Evolutionary conservation across 2,797 vertebrate species (phyloP), one percentile per base, ranked within the genome.

Genomic region (Pangasius macronema): DNA sequence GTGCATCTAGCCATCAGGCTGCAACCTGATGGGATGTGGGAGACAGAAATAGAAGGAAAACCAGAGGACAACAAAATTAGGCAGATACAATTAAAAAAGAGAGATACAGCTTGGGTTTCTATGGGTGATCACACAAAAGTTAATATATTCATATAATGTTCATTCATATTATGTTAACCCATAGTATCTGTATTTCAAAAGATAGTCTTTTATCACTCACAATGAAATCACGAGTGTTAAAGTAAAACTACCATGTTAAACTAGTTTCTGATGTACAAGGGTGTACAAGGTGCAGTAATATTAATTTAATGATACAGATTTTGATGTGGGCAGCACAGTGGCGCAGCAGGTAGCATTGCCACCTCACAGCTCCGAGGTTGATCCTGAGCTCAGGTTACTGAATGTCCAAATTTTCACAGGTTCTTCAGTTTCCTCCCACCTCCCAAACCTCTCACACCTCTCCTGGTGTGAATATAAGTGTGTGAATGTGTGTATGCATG

Each of bases 21-120:
- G 83, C 81, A 88, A 85, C 65, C 87, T 51, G 83, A 73, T 85
- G 65, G 72, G 65, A 83, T 81, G 49, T 81, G 59, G 42, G 49
- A 75, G 33, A 57, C 16, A 51, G 68, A 57, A 68, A 42, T 59
- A 59, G 81, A n/a, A 82, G 39, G 55, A 42, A 61, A 76, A 22
- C 33, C 13, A 61, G 22, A 49, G 10, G 24, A 3, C 53, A 30
- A 61, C 6, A 51, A 18, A 59, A 51, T 59, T 3, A 55, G 18
- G 14, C 20, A 68, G 13, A 46, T 22, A 20, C 61, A 68, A 49
- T 76, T 67, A n/a, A 67, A 67, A 13, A 51, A 59, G 33, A 73
- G 11, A 10, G 20, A 79, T 33, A 30, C 59, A 53, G n/a, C 24
- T 63, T 30, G 6, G 39, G 24, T n/a, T 63, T 65, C 24, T 57